These are phyloP conservation scores for Thereva nobilitata DNA, from an alignment of 2,888 invertebrate species.

Conservation along the genomic window DNA sequence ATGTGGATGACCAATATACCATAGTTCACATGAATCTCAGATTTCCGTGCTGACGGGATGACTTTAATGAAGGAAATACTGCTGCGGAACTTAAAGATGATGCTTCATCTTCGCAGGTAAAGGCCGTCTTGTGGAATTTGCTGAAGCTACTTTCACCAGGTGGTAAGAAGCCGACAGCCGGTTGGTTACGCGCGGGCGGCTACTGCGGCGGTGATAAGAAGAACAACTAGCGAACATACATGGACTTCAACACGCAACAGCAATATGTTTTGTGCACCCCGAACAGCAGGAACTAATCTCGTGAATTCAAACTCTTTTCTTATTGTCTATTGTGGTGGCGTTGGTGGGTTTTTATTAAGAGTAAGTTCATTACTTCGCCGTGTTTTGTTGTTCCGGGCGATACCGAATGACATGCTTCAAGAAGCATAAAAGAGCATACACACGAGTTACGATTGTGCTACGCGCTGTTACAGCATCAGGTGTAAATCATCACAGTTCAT, in stretches of 20 bases:
- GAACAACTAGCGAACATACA: slow-evolving; percentile 1
- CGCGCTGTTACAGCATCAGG: background rate
- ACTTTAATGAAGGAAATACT: background rate
- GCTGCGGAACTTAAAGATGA: slow-evolving; percentile 12
- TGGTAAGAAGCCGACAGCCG: background rate
- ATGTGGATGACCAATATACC: background rate
- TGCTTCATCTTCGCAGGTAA: background rate
- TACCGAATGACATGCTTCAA: slow-evolving; percentile 24
- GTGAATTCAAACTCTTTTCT: background rate
- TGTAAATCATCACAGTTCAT: background rate
- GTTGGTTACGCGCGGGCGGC: slow-evolving; percentile 1
- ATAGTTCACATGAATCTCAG: background rate
- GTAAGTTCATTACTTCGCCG: slow-evolving; percentile 27
- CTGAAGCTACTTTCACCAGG: slow-evolving; percentile 24
- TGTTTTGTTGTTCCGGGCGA: slow-evolving; percentile 21
- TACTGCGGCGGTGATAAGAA: slow-evolving; percentile 2
- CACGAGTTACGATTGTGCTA: background rate
- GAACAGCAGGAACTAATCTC: background rate
- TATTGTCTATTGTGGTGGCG: slow-evolving; percentile 13
- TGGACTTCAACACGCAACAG: background rate
- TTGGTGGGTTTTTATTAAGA: slow-evolving; percentile 1
- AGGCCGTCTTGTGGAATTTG: background rate
- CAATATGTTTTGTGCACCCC: background rate
- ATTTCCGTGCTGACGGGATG: background rate
- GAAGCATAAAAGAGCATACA: slow-evolving; percentile 27